Conservation (phyloP, 2,113 vertebrate genomes). For the Rostratula benghalensis region DNA sequence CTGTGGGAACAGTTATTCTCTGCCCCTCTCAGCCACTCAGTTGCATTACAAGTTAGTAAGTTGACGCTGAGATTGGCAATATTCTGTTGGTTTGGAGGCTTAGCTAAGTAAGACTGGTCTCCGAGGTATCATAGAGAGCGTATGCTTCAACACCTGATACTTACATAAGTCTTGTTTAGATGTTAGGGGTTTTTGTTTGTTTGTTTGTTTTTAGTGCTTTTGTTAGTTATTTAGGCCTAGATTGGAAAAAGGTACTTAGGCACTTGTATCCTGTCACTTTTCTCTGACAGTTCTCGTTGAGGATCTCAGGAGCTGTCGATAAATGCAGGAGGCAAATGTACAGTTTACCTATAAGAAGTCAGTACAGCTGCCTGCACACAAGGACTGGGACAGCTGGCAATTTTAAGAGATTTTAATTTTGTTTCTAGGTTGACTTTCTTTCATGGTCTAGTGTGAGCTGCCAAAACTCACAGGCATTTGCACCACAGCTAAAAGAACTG, state of each 20-base stretch:
- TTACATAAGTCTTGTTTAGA: not conserved
- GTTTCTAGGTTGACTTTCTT: not conserved
- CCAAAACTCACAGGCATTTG: not conserved
- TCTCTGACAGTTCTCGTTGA: not conserved
- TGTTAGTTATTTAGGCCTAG: not conserved
- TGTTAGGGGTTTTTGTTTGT: no score
- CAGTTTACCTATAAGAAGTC: not conserved
- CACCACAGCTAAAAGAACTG: not conserved
- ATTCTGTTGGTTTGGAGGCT: not conserved
- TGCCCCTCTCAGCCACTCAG: not conserved
- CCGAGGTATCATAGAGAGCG: not conserved
- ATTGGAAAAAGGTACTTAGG: not conserved
- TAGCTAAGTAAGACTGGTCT: not conserved
- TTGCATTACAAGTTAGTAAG: not conserved
- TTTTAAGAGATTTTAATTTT: not conserved
- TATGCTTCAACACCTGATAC: not conserved
- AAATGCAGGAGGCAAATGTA: not conserved
- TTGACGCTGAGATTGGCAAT: not conserved
- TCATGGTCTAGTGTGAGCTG: not conserved
- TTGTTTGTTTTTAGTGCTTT: not conserved
- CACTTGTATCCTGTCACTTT: not conserved
- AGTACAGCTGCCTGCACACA: not conserved
- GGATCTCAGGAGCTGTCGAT: not conserved
- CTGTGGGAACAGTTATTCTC: not conserved
- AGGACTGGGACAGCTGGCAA: not conserved